Evolutionary conservation across 2,888 invertebrate genomes (phyloP).

Genomic region (Ametastegia equiseti): DNA sequence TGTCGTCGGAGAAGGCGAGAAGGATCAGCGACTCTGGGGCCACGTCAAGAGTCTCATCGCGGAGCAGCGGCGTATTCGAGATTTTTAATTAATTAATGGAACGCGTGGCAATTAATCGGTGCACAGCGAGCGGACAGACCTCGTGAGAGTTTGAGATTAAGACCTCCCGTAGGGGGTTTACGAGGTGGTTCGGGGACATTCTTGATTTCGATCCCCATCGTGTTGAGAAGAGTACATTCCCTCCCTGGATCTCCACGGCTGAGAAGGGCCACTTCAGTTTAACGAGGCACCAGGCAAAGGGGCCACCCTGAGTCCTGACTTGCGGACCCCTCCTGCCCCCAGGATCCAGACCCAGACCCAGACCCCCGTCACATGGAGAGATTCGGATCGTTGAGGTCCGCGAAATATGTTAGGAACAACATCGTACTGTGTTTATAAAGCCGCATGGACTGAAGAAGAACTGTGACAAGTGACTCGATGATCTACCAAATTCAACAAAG

Average conservation of each 20-base stretch:
- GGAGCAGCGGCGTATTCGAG: too few relatives aligned
- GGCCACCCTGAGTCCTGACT: slow-evolving; percentile 52
- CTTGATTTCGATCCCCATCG: slow-evolving; percentile 71
- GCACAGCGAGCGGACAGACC: slow-evolving; percentile 22
- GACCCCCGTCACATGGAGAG: slow-evolving; percentile 47
- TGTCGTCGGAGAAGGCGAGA: background rate
- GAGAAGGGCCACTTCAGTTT: slow-evolving; percentile 46
- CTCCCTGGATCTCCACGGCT: slow-evolving; percentile 28
- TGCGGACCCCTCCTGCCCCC: slow-evolving; percentile 44
- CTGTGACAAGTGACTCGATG: background rate
- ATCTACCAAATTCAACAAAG: background rate
- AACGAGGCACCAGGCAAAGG: slow-evolving; percentile 57
- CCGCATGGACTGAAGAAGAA: slow-evolving; percentile 37
- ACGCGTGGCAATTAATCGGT: slow-evolving; percentile 68
- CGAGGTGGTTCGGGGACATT: slow-evolving; percentile 70
- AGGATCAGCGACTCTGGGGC: background rate
- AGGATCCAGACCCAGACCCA: too few relatives aligned
- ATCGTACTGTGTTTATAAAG: slow-evolving; percentile 2
- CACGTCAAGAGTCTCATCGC: slow-evolving; percentile 1
- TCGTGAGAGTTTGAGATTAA: slow-evolving; percentile 43
- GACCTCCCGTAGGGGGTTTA: slow-evolving; percentile 52
- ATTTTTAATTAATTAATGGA: slow-evolving; percentile 71
- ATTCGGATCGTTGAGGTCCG: slow-evolving; percentile 52
- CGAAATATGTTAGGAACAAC: slow-evolving; percentile 35
- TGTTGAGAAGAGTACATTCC: slow-evolving; percentile 31